Evolutionary conservation across 2,113 vertebrate genomes (phyloP), one percentile per base, ranked within the genome.

Genomic region (Amia ocellicauda): DNA sequence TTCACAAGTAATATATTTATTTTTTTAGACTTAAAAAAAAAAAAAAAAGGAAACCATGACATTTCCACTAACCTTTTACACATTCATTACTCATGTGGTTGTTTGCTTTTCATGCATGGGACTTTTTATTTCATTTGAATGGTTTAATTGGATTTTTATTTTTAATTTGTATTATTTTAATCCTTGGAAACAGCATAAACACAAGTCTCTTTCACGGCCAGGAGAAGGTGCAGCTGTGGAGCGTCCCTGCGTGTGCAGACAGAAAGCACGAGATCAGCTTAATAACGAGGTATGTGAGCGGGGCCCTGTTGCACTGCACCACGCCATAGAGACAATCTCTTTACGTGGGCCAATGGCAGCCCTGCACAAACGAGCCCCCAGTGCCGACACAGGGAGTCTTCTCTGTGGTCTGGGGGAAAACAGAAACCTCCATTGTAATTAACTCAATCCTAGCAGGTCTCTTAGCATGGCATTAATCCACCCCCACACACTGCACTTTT

Each of bases 271-370:
- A 63, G 62, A 49, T 23, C 16, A 1, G 65, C 64, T 53, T 68
- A 74, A 75, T 65, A 79, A 76, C 64, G 72, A 80, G 76, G 73
- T 58, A 60, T 71, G 67, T 77, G 72, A 71, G 72, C 45, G 61
- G 69, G 74, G 75, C 83, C n/a, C 77, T 80, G 75, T 80, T 83
- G 81, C 80, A 78, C 78, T 72, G 53, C 58, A 78, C 80, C 78
- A 41, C 71, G 72, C 57, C 49, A 55, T 5, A 11, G 31, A 36
- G 5, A 36, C 11, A 58, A 66, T 67, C 72, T 71, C 3, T 59
- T 69, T 74, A 36, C 62, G 22, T n/a, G 62, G 78, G 51, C 67
- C 70, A 58, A 58, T 60, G 70, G 76, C 67, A 67, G 64, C 36
- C 62, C 47, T 50, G 71, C 70, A 67, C 55, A 27, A n/a, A 41